Base-by-base conservation (phyloP, 1,140 invertebrate genomes). In the Euwallacea fornicatus region DNA sequence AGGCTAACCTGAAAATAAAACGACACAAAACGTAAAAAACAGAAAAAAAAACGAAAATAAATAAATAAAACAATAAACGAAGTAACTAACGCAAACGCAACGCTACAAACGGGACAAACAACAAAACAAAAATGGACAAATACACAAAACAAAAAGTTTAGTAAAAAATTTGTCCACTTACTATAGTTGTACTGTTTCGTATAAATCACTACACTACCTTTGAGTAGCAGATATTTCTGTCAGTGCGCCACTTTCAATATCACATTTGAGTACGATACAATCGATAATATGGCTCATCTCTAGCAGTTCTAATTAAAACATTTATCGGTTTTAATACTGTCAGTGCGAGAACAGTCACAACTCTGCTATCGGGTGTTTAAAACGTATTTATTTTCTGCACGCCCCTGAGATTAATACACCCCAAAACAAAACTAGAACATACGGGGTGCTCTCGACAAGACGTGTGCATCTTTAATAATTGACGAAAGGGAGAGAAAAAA, bases 1-100 rank as follows among this genome's bases (percentile, higher is more conserved):
- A 50, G 54, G 50, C 73, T 75, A 73, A 54, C 74, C 74, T 75
- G 74, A 73, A 75, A 75, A 33, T 60, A 69, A 75, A 75, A 75
- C 55, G 55, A 73, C 69, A 73, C 8, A 67, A 74, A 75, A 66
- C 60, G 63, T 50, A 75, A 74, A 73, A 71, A 69, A 58, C 67
- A 74, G 69, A 73, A 71, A 69, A 58, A 70, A 71, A 71, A 73
- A 6, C 65, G 64, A 68, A 73, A 66, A 54, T 15, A 41, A 70
- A 21, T 33, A 47, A 70, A 7, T 15, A 55, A 50, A 71, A 56
- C 21, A 59, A 71, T 59, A 71, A 58, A 62, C 62, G 8, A 42
- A 16, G 54, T 33, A 68, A 42, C 21, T 33, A 33, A 33, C 1
- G 4, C 21, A 33, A 33, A 33, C 21, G 21, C 21, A 33, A 33